Base-by-base conservation (phyloP, 2,113 vertebrate genomes). In the Alethe diademata region DNA sequence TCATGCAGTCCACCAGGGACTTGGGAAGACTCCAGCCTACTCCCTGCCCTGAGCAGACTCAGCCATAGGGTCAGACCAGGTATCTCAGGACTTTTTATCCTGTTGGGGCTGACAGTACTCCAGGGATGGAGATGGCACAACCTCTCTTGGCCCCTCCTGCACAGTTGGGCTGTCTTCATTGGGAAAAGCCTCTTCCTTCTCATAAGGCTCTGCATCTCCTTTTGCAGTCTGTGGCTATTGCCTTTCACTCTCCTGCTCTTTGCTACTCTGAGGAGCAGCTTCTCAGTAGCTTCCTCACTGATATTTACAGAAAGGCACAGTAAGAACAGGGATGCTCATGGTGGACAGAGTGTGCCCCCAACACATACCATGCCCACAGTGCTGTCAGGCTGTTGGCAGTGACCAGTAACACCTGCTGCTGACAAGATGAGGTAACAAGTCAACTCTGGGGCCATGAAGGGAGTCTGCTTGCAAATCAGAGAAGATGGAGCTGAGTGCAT, bases 301-400 rank as follows among this genome's bases (percentile, higher is more conserved):
- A 11, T 38, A n/a, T 0, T 5, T 1, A 13, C 47, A 85, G 16
- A 22, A 72, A 29, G 28, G 8, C 38, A 28, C 8, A 31, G 20
- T 19, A 24, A 61, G 45, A 73, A n/a, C 0, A 0, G 12, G 2
- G 4, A 14, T 58, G 35, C 35, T 65, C n/a, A 8, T 25, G 10
- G 9, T 42, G 11, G 26, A 5, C 35, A 25, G 6, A 72, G 13
- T 20, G 5, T 56, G 2, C 2, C 8, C 4, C 10, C 29, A 45
- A 29, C 29, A 35, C 11, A 45, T 28, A 28, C 62, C 40, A 17
- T 53, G 25, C 22, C 22, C 43, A 36, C 20, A 72, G 29, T 1
- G 1, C 2, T 40, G 14, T 51, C 53, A 31, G 14, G 4, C 4
- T 87, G 20, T 19, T 69, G 40, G 17, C 23, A 56, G 31, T 12